These are phyloP conservation scores for Cryptophagus acutangulus DNA, from an alignment of 2,888 invertebrate species.

Conservation along the genomic window DNA sequence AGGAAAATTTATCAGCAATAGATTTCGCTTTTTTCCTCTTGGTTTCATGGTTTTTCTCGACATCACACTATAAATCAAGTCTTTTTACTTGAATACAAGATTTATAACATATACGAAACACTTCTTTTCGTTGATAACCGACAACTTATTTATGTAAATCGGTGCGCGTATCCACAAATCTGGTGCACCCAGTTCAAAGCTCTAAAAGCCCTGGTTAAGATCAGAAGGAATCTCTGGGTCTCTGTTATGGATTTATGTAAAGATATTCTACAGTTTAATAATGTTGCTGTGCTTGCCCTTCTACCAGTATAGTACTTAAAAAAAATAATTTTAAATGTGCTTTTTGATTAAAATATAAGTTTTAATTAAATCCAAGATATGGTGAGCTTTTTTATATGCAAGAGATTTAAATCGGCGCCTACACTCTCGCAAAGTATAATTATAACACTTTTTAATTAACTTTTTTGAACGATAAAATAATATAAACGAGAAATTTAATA, in stretches of 20 bases:
- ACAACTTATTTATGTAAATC: conserved; percentile 9
- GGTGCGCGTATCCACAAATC: conserved; percentile 7
- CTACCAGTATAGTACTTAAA: no score
- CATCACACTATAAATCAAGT: conserved; percentile 6
- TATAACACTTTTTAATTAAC: no score
- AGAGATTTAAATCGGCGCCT: no score
- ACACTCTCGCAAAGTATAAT: no score
- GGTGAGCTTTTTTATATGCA: no score
- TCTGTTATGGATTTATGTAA: conserved; percentile 8
- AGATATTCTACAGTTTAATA: conserved; percentile 8
- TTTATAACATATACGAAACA: conserved; percentile 5
- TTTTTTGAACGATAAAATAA: no score
- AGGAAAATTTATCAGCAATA: no score
- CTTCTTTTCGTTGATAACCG: conserved; percentile 8
- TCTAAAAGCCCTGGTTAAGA: conserved; percentile 7
- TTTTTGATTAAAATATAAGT: no score
- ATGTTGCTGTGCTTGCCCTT: no score
- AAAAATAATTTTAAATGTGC: no score
- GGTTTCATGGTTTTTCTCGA: conserved; percentile 1
- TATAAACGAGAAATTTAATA: no score
- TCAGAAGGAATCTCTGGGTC: conserved; percentile 6
- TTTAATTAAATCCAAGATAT: no score
- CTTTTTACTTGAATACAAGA: conserved; percentile 7
- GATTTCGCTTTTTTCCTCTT: neutral
- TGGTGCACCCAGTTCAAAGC: conserved; percentile 7